Evolutionary conservation across 1,140 invertebrate genomes (phyloP), one percentile per base, ranked within the genome.

Genomic region (Homalodisca vitripennis): DNA sequence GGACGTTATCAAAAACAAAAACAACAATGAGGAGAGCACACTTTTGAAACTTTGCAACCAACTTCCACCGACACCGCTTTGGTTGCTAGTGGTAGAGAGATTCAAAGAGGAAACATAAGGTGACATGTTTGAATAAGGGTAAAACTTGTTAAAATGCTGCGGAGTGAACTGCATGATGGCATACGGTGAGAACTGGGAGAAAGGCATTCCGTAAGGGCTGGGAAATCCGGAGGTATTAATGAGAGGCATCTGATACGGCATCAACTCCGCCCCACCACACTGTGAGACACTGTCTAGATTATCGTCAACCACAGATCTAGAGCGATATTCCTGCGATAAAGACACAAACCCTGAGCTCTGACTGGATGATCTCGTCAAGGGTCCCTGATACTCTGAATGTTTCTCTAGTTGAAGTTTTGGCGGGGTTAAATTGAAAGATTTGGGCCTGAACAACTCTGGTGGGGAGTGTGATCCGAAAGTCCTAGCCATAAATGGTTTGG

Each of bases 281-380:
- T 51, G 48, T 3, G 48, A 51, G 2, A 51, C n/a, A 20, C 48
- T 51, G 14, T 51, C 48, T 12, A 51, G n/a, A 22, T 51, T 51
- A 3, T 51, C 48, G n/a, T 12, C 22, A 20, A 51, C 22, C 3
- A 22, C 17, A 51, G 48, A 14, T n/a, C 22, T 22, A 51, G 3
- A 51, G 48, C 22, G 14, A 20, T 51, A 20, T 3, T 51, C 14
- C 14, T 51, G 48, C 3, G 48, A 51, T n/a, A 51, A 51, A 12
- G 48, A 51, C 14, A 51, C 48, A 51, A 51, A 51, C 6, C 48
- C 48, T 12, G 48, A 51, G n/a, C 48, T 51, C n/a, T 51, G 48
- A 51, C 48, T 51, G 6, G 48, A 51, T 14, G 14, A 51, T 12
- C 48, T 14, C 3, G 48, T 51, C 48, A 51, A 3, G 3, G 48